These are phyloP conservation scores for Heterodera schachtii DNA, from an alignment of 1,140 invertebrate species.

Conservation along the genomic window DNA sequence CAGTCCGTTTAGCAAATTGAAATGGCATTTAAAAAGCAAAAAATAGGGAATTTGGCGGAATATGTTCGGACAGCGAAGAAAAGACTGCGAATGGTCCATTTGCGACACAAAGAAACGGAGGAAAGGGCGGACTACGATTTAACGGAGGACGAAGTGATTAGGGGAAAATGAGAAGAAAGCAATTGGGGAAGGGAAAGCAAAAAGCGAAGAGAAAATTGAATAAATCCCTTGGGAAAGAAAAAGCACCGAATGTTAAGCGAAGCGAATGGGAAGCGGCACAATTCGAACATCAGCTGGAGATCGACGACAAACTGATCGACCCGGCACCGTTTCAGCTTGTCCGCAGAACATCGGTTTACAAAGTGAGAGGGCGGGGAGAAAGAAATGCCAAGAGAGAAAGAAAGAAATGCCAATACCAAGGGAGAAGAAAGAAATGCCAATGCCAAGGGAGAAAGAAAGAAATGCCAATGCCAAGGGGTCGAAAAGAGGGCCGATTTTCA, in stretches of 20 bases:
- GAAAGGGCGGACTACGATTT: constrained; percentile 56
- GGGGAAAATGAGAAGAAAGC: neutral
- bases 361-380: constrained; percentile 66
- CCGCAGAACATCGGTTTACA: constrained; percentile 88
- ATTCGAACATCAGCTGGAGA: constrained; percentile 79
- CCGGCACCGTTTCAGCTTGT: constrained; percentile 98
- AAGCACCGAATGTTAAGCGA: constrained; percentile 41
- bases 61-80: constrained; percentile 61
- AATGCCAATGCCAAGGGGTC: no score
- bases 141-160: constrained; percentile 52
- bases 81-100: constrained; percentile 47
- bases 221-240: neutral
- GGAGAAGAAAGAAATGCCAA: no score
- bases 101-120: constrained; percentile 45
- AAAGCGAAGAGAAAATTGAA: no score
- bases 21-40: neutral
- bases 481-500: no score
- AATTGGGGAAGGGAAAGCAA: no score
- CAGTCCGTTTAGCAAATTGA: constrained; percentile 19
- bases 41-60: constrained; percentile 54
- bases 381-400: no score
- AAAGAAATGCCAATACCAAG: no score
- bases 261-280: constrained; percentile 60
- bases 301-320: constrained; percentile 86
- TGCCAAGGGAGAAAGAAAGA: no score